phyloP scores from a whole-genome alignment of 2,797 vertebrate species.

The Allobates femoralis region DNA sequence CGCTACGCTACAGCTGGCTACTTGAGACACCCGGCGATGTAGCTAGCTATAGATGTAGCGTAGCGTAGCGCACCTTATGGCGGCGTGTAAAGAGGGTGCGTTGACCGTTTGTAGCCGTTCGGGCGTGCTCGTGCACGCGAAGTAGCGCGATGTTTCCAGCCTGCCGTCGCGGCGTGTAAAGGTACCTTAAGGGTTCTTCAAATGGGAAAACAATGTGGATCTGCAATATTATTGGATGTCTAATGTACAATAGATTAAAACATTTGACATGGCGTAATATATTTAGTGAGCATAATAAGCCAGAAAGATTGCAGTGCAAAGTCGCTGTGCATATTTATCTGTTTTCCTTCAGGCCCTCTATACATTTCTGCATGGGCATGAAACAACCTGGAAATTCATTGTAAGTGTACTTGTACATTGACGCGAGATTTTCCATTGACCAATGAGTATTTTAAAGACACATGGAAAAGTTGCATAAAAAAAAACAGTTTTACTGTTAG shows the following conservation, averaged over 20 bases:
- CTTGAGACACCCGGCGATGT: no score
- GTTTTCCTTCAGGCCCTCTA: neutral
- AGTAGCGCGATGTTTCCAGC: no score
- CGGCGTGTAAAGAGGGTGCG: no score
- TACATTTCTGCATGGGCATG: neutral
- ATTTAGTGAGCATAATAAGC: neutral
- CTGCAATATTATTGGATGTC: neutral
- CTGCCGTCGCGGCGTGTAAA: no score
- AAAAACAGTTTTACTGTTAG: slow-evolving; percentile 71
- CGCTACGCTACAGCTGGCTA: no score
- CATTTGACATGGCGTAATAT: neutral
- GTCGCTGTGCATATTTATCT: neutral
- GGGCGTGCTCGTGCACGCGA: no score
- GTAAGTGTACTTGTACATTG: slow-evolving; percentile 17
- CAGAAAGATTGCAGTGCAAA: neutral
- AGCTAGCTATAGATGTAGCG: no score
- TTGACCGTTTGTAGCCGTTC: no score
- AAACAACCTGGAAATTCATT: slow-evolving; percentile 14
- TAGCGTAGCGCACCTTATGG: no score
- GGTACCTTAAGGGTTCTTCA: neutral
- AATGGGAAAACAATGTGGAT: neutral
- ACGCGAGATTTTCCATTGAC: slow-evolving; percentile 73
- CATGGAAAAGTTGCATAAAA: slow-evolving; percentile 77
- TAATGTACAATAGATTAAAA: neutral
- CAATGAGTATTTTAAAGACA: slow-evolving; percentile 73